Evolutionary conservation across 2,888 invertebrate genomes (phyloP).

Genomic region (Carabus problematicus): DNA sequence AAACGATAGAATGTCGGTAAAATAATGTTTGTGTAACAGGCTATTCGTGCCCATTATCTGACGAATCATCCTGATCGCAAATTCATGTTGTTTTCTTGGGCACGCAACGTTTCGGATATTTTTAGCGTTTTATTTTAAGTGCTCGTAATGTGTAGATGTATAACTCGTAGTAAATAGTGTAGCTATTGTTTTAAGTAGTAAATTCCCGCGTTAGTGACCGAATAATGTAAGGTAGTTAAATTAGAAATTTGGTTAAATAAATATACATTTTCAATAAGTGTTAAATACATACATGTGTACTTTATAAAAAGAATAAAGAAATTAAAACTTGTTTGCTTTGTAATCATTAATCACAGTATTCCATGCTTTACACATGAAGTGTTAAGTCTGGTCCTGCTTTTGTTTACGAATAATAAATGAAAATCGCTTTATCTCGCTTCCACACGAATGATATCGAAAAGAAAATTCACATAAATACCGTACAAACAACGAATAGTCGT

Average conservation of each 20-base stretch:
- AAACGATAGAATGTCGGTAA: too few species aligned
- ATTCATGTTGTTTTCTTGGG: conserved; percentile 14
- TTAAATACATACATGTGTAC: too few species aligned
- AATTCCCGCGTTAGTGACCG: background rate
- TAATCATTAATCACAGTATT: background rate
- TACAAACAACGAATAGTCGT: too few species aligned
- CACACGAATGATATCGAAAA: background rate
- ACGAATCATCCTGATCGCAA: conserved; percentile 11
- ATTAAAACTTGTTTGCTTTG: too few species aligned
- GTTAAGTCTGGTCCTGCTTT: conserved; percentile 1
- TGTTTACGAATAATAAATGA: conserved; percentile 34
- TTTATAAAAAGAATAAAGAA: too few species aligned
- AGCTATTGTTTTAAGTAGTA: conserved; percentile 13
- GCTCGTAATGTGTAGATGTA: conserved; percentile 10
- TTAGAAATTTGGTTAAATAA: too few species aligned
- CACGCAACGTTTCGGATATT: conserved; percentile 24
- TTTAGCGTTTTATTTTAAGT: conserved; percentile 34
- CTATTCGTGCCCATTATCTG: conserved; percentile 21
- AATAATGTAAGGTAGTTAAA: too few species aligned
- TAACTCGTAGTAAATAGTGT: conserved; percentile 27
- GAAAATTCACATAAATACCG: background rate
- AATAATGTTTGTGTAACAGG: too few species aligned
- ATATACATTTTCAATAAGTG: too few species aligned
- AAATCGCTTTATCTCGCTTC: conserved; percentile 22
- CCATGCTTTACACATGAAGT: background rate